phyloP scores from a whole-genome alignment of 2,888 invertebrate genomes.

The Netelia fuscicornis region DNA sequence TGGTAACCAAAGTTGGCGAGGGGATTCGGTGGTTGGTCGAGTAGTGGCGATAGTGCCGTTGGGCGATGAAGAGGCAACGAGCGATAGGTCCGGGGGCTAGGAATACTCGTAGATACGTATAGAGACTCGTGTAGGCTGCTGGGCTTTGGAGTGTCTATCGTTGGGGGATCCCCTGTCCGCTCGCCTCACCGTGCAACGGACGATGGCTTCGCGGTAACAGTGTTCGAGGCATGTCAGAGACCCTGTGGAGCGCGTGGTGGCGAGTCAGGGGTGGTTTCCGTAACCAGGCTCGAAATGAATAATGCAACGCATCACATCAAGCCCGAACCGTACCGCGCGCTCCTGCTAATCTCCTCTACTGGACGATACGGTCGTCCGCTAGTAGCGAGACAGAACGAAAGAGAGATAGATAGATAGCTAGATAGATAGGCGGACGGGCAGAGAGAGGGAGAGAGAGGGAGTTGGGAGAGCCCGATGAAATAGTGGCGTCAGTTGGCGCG shows the following conservation, averaged over 20 bases:
- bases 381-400: conserved; percentile 7
- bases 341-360: conserved; percentile 79
- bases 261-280: conserved; percentile 76
- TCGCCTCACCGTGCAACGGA: conserved; percentile 24
- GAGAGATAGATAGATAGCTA: background rate
- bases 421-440: too few relatives aligned
- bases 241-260: conserved; percentile 72
- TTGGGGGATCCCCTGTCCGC: conserved; percentile 24
- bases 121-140: conserved; percentile 24
- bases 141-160: conserved; percentile 31
- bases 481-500: conserved; percentile 50
- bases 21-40: conserved; percentile 60
- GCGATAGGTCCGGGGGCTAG: conserved; percentile 34
- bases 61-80: conserved; percentile 15
- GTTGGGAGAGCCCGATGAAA: conserved; percentile 48
- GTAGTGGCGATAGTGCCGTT: conserved; percentile 27
- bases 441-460: conserved; percentile 13
- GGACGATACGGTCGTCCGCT: conserved; percentile 69
- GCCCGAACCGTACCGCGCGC: conserved; percentile 75
- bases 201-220: conserved; percentile 76
- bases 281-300: conserved; percentile 80
- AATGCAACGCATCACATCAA: conserved; percentile 82
- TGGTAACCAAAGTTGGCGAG: conserved; percentile 78
- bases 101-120: conserved; percentile 32
- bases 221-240: conserved; percentile 71